Percentiles rank a stretch among this genome's conserved stretches.
phyloP scores from a whole-genome alignment of 2,888 invertebrate species.

The Fissipunctia ypsillon region DNA sequence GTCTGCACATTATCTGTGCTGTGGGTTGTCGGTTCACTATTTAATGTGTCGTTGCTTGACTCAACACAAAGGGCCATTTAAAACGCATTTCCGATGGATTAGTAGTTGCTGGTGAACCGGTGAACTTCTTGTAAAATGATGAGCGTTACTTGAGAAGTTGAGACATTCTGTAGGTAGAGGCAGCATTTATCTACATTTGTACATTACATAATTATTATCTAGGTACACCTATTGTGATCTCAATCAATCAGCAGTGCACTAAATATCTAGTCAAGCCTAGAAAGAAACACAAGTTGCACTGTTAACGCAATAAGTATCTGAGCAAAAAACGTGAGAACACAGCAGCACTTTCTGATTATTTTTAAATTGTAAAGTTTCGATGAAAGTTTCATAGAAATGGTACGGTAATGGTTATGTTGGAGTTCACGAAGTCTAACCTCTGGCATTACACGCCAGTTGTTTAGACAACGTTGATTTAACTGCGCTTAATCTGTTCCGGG shows the following conservation, averaged over 20 bases:
- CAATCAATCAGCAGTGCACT: constrained; percentile 50
- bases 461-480: constrained; percentile 52
- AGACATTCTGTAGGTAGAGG: constrained; percentile 5
- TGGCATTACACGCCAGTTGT: constrained; percentile 50
- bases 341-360: constrained; percentile 61
- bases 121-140: constrained; percentile 19
- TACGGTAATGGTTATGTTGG: constrained; percentile 44
- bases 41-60: constrained; percentile 13
- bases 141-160: constrained; percentile 11
- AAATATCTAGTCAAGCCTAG: constrained; percentile 41
- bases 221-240: constrained; percentile 36
- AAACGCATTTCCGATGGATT: constrained; percentile 56
- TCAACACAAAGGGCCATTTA: constrained; percentile 54
- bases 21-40: constrained; percentile 48
- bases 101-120: constrained; percentile 8
- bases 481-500: constrained; percentile 59
- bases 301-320: constrained; percentile 51
- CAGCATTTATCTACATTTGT: neutral
- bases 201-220: constrained; percentile 5
- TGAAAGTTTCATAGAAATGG: constrained; percentile 63
- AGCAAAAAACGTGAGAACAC: constrained; percentile 64
- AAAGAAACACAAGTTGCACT: constrained; percentile 52
- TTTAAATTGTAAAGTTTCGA: constrained; percentile 59
- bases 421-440: constrained; percentile 56
- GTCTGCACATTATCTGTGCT: constrained; percentile 58